phyloP scores from a whole-genome alignment of 1,140 invertebrate species.

The Pseudomyrmex sp. region DNA sequence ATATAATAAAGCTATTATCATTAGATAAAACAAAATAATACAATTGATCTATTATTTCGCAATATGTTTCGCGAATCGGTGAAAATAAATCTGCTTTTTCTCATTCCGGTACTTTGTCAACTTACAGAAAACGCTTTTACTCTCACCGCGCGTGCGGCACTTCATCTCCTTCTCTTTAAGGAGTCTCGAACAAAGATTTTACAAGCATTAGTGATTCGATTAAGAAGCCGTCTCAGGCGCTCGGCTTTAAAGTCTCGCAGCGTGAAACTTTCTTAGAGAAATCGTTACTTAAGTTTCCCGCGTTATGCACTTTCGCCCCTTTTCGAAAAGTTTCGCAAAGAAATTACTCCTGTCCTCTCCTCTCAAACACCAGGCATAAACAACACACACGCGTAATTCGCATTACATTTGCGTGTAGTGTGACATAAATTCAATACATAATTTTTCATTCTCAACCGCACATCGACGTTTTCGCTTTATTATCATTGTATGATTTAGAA shows the following conservation, averaged over 20 bases:
- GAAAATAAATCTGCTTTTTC: constrained; percentile 3
- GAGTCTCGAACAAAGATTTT: constrained; percentile 72
- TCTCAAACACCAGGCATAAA: background rate
- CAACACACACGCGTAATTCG: background rate
- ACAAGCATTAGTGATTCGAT: constrained; percentile 76
- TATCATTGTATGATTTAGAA: background rate
- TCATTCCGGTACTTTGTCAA: constrained; percentile 44
- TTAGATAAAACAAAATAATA: background rate
- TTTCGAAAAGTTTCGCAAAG: constrained; percentile 58
- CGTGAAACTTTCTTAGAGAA: constrained; percentile 72
- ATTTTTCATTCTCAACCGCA: background rate
- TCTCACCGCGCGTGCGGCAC: constrained; percentile 25
- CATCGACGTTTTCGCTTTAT: background rate
- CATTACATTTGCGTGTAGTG: background rate
- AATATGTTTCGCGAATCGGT: background rate
- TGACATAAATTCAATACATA: background rate
- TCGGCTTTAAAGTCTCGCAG: constrained; percentile 75
- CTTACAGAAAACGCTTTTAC: constrained; percentile 51
- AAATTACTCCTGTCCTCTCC: constrained; percentile 28
- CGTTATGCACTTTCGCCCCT: constrained; percentile 73
- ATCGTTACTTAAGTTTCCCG: constrained; percentile 75
- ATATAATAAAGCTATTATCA: background rate
- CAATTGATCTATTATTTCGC: no score
- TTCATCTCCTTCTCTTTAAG: constrained; percentile 71
- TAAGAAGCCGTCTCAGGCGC: constrained; percentile 69